Evolutionary conservation across 2,888 invertebrate species (phyloP).

Genomic region (Pantelozetes paolii): DNA sequence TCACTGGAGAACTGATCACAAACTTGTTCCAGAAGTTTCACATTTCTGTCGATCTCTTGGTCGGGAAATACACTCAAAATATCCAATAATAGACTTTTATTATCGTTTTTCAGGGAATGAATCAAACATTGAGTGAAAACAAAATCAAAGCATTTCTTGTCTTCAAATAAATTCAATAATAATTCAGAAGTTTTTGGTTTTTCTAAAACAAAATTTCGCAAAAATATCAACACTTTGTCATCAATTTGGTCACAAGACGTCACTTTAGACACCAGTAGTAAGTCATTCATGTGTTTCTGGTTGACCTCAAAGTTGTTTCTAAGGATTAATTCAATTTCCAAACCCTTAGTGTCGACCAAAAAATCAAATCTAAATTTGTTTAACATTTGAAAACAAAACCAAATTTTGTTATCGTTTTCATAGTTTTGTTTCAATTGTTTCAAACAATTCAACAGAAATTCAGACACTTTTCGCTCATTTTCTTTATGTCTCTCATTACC

Average conservation of each 20-base stretch:
- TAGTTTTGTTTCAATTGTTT: neutral
- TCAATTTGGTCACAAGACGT: neutral
- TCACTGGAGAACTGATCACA: conserved; percentile 2
- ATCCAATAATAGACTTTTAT: neutral
- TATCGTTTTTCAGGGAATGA: conserved; percentile 38
- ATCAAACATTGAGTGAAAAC: conserved; percentile 37
- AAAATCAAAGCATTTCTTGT: conserved; percentile 12
- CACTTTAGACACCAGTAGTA: neutral
- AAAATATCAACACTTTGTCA: neutral
- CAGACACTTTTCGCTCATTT: neutral
- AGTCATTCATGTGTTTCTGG: neutral
- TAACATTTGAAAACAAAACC: conserved; percentile 14
- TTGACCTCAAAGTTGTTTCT: conserved; percentile 1
- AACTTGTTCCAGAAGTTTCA: conserved; percentile 31
- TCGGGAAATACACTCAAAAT: conserved; percentile 39
- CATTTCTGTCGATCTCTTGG: conserved; percentile 29
- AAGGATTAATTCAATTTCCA: conserved; percentile 1
- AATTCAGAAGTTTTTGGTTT: neutral
- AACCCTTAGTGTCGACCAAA: neutral
- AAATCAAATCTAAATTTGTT: neutral
- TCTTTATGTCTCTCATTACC: neutral
- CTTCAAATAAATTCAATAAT: conserved; percentile 22
- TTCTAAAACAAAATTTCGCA: neutral
- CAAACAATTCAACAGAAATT: conserved; percentile 1
- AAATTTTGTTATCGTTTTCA: conserved; percentile 28